These are phyloP conservation scores for Leucopsar rothschildi DNA, from an alignment of 2,113 vertebrate species.

Conservation along the genomic window DNA sequence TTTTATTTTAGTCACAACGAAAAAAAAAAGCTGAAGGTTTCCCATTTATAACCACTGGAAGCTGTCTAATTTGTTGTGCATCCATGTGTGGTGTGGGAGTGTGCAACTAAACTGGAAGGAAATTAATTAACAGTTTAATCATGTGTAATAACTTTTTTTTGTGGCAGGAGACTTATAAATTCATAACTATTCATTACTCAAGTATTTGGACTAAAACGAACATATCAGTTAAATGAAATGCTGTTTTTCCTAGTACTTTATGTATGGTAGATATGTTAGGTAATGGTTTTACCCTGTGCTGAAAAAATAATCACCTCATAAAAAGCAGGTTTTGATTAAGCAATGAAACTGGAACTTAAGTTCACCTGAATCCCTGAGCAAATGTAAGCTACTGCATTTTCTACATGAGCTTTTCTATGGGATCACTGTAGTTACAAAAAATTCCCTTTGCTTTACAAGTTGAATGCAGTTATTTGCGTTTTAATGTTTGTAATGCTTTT, in stretches of 20 bases:
- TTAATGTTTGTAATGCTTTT: not conserved
- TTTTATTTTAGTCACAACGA: not conserved
- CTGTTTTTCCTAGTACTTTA: not conserved
- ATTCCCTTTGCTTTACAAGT: not conserved
- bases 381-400: not conserved
- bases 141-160: not conserved
- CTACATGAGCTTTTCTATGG: not conserved
- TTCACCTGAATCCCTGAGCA: not conserved
- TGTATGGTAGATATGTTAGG: not conserved
- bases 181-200: not conserved
- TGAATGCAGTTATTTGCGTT: not conserved
- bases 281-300: not conserved
- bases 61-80: not conserved
- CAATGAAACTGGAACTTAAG: not conserved
- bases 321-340: constrained; percentile 15
- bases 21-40: not conserved
- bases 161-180: not conserved
- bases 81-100: not conserved
- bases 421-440: not conserved
- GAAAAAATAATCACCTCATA: constrained; percentile 25
- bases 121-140: not conserved
- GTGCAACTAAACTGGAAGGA: not conserved
- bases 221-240: not conserved
- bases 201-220: not conserved
- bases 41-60: not conserved